Evolutionary conservation across 2,113 vertebrate genomes (phyloP).

Genomic region (Xiphias gladius): DNA sequence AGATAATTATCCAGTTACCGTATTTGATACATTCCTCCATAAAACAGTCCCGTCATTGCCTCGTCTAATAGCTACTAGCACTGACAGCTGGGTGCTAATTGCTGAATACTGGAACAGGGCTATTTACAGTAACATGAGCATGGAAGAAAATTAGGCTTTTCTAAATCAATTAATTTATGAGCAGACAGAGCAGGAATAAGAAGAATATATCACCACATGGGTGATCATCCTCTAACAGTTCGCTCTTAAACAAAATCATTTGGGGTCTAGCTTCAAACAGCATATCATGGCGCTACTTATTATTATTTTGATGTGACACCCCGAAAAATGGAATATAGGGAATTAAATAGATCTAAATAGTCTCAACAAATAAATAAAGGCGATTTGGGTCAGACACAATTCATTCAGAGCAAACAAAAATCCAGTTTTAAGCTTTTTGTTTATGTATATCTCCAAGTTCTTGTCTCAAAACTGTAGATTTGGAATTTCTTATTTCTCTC

Average conservation of each 20-base stretch:
- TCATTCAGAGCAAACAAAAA: constrained; percentile 9
- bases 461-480: not conserved
- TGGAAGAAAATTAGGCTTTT: constrained; percentile 26
- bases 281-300: constrained; percentile 9
- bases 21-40: constrained; percentile 24
- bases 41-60: not conserved
- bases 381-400: not conserved
- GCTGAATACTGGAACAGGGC: not conserved
- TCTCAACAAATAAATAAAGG: not conserved
- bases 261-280: constrained; percentile 44
- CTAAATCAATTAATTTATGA: constrained; percentile 33
- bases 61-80: constrained; percentile 11
- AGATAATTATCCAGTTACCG: constrained; percentile 40
- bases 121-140: constrained; percentile 39
- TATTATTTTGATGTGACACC: constrained; percentile 10
- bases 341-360: constrained; percentile 20
- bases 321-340: not conserved
- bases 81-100: constrained; percentile 9
- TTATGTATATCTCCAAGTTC: not conserved
- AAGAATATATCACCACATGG: not conserved
- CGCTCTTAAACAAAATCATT: constrained; percentile 26
- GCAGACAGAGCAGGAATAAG: constrained; percentile 7
- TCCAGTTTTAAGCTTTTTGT: not conserved
- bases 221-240: constrained; percentile 21
- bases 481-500: not conserved